A percentile compares a stretch with the other conserved stretches of the same genome.
Evolutionary conservation across 2,113 vertebrate species (phyloP).

Genomic region (Cyanoliseus patagonus): DNA sequence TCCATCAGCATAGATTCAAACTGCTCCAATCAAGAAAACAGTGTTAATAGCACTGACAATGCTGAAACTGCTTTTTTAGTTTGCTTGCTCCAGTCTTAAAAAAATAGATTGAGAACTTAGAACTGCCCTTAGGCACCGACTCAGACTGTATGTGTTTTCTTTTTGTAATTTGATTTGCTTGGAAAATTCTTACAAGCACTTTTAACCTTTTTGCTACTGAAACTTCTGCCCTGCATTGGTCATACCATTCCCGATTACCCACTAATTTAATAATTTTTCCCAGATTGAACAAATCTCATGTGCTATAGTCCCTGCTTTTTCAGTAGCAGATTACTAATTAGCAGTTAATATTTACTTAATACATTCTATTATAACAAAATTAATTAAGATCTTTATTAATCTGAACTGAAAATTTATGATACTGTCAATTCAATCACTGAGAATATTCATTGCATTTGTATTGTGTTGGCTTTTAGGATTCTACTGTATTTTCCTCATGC

Average conservation of each 20-base stretch:
- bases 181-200: conserved; percentile 42
- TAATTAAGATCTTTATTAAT: conserved; percentile 42
- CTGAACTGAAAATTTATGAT: conserved; percentile 18
- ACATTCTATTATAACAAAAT: conserved; percentile 8
- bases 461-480: conserved; percentile 61
- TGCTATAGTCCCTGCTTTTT: neutral
- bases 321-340: conserved; percentile 59
- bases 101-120: neutral
- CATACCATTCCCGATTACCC: neutral
- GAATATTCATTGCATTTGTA: conserved; percentile 38
- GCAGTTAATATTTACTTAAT: conserved; percentile 53
- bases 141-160: neutral
- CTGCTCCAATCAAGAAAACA: neutral
- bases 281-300: neutral
- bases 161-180: neutral
- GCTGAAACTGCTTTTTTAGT: neutral
- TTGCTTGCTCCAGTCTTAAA: conserved; percentile 34
- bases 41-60: neutral
- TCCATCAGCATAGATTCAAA: neutral
- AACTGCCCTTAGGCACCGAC: neutral
- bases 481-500: conserved; percentile 57
- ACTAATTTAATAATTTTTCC: conserved; percentile 19
- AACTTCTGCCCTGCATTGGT: neutral
- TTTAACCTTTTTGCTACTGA: conserved; percentile 15
- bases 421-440: conserved; percentile 5